Conservation (phyloP, 2,888 invertebrate genomes). For the Yponomeuta plumbellus region DNA sequence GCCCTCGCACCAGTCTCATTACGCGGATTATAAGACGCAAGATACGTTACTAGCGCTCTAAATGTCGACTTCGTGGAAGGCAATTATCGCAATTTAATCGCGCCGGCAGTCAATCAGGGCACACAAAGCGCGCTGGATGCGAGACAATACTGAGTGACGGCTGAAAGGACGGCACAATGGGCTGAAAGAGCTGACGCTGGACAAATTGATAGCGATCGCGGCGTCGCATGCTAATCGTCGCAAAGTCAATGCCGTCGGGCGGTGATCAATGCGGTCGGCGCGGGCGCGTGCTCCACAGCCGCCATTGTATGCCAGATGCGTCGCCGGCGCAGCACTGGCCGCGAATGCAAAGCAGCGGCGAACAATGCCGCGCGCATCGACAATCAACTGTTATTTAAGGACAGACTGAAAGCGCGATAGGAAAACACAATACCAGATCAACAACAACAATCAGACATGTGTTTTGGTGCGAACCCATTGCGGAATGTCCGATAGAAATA, state of each 20-base stretch:
- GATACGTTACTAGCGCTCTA: constrained; percentile 44
- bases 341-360: constrained; percentile 60
- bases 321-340: constrained; percentile 50
- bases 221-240: constrained; percentile 60
- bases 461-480: constrained; percentile 22
- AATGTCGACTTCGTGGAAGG: constrained; percentile 63
- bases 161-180: constrained; percentile 63
- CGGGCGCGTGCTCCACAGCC: constrained; percentile 64
- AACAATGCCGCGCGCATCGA: constrained; percentile 58
- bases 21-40: constrained; percentile 56
- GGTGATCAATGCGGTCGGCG: constrained; percentile 54
- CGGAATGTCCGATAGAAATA: constrained; percentile 24
- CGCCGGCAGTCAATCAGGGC: constrained; percentile 48
- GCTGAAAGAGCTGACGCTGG: constrained; percentile 33
- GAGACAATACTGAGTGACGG: constrained; percentile 53
- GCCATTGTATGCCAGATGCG: constrained; percentile 64
- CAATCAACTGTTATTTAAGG: constrained; percentile 58
- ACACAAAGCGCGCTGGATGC: constrained; percentile 42
- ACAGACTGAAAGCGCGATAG: constrained; percentile 51
- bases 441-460: constrained; percentile 30
- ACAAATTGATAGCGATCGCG: constrained; percentile 68
- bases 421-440: constrained; percentile 48
- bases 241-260: constrained; percentile 41
- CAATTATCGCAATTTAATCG: constrained; percentile 62
- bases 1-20: constrained; percentile 63